Conservation (phyloP, 2,888 invertebrate species). For the Lepidonotus clava region DNA sequence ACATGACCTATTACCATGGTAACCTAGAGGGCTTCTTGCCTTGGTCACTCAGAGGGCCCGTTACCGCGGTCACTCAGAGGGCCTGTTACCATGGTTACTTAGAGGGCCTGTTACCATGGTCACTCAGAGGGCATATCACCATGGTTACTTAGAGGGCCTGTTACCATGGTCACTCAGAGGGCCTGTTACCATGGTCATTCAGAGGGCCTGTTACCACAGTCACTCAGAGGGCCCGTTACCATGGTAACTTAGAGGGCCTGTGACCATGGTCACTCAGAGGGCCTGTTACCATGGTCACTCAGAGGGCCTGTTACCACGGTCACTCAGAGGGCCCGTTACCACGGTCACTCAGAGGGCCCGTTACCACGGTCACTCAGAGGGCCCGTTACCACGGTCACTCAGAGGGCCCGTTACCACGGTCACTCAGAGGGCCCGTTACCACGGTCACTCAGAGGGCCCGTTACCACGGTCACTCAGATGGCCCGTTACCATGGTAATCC, state of each 20-base stretch:
- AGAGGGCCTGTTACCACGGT: background rate
- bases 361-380: too few relatives aligned
- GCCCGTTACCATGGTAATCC: too few relatives aligned
- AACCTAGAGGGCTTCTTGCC: too few relatives aligned
- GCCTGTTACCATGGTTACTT: background rate
- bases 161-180: background rate
- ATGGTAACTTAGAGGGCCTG: background rate
- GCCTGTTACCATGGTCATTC: too few relatives aligned
- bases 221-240: too few relatives aligned
- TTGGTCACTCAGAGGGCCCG: background rate
- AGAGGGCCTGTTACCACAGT: too few relatives aligned
- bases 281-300: background rate
- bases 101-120: background rate
- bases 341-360: background rate
- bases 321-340: too few relatives aligned
- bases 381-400: background rate
- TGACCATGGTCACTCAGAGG: background rate
- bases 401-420: background rate
- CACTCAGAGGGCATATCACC: too few relatives aligned
- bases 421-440: too few relatives aligned
- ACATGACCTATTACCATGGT: too few relatives aligned
- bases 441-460: background rate
- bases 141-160: background rate
- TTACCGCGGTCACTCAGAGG: too few relatives aligned
- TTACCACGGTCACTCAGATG: too few relatives aligned